Evolutionary conservation across 2,113 vertebrate genomes (phyloP).

Genomic region (Podarcis cretensis): DNA sequence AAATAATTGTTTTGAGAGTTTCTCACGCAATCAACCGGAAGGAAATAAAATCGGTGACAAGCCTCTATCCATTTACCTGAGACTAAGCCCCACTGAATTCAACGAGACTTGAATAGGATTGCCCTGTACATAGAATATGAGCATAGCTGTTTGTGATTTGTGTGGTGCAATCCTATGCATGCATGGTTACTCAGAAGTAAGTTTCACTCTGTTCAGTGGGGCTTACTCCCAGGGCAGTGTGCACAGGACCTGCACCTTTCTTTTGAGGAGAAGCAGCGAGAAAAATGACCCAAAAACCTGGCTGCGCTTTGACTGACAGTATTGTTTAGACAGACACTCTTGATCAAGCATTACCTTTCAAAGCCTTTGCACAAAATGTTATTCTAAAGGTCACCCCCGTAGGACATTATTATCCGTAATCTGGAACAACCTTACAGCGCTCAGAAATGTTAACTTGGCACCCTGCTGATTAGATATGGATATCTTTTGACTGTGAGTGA

Average conservation of each 20-base stretch:
- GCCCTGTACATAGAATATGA: not conserved
- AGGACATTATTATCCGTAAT: not conserved
- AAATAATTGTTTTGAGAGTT: not conserved
- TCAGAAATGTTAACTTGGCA: accelerated
- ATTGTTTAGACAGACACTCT: not conserved
- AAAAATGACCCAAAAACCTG: not conserved
- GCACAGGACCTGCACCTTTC: not conserved
- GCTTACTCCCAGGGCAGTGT: not conserved
- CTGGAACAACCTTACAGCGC: not conserved
- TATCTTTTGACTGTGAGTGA: not conserved
- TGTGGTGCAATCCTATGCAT: not conserved
- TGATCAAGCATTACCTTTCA: not conserved
- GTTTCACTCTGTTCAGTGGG: not conserved
- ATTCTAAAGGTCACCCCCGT: not conserved
- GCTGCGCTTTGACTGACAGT: constrained; percentile 15
- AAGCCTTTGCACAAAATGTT: not conserved
- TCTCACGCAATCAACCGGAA: not conserved
- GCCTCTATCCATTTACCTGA: too few relatives aligned
- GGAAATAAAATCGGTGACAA: not conserved
- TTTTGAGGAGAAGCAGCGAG: not conserved
- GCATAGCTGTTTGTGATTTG: not conserved
- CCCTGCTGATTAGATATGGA: not conserved
- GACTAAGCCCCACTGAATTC: too few relatives aligned
- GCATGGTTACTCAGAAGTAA: not conserved
- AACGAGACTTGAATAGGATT: too few relatives aligned